Base-by-base conservation (phyloP, 2,888 invertebrate genomes). In the Hirtodrosophila cameraria region DNA sequence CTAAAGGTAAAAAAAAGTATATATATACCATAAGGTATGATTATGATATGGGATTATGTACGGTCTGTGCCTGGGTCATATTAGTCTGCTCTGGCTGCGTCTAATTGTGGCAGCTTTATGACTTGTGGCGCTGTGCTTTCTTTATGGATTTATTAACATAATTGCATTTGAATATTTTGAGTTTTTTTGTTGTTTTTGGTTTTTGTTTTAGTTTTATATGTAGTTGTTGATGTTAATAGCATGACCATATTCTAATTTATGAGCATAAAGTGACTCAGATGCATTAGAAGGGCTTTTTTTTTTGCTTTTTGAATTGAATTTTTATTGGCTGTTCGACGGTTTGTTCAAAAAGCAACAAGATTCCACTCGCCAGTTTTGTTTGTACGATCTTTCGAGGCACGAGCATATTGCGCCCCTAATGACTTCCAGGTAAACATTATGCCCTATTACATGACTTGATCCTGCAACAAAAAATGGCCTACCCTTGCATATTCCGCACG, bases 121-220 rank as follows among this genome's bases (percentile, higher is more conserved):
- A 55, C 61, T 43, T 64, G 49, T 75, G 75, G 68, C 80, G 70
- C 70, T 80, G 31, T 39, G 72, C 65, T 69, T 78, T 60, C 60
- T 85, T 82, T 84, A 82, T 86, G 75, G 75, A 70, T 84, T 82
- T 82, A 84, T 86, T 62, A 75, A 65, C 62, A 84, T 81, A 82
- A 86, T 86, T 86, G 75, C 64, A 71, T 81, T 72, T 79, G 57
- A 77, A 86, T 67, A 61, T 45, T 35, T 60, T 5, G 11, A 38
- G 36, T 36, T 38, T 38, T 20, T 36, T 7, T 20, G 5, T 7
- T 39, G 12, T 18, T 20, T 5, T 5, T 3, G 18, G 18, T 73
- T 61, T 59, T 58, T 5, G 27, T 54, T 48, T 49, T 63, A 69
- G 57, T 65, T 62, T 70, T 62, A 57, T 55, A 42, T 53, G 11